Percentiles rank a stretch among this genome's conserved stretches.
These are phyloP conservation scores for Steinernema feltiae DNA, from an alignment of 1,140 invertebrate species.

Conservation along the genomic window DNA sequence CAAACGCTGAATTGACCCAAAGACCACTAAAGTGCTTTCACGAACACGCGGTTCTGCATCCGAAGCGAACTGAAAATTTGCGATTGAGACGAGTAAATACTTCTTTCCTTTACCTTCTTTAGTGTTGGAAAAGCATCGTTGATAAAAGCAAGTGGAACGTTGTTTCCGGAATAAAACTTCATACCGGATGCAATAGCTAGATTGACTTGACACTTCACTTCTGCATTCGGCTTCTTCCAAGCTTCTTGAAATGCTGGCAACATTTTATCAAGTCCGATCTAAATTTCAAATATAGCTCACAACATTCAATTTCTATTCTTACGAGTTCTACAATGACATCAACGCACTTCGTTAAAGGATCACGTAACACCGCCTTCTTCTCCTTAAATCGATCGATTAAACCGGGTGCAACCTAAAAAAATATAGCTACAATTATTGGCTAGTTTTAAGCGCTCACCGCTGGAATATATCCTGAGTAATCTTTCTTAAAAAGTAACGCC, in stretches of 20 bases:
- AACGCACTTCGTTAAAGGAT: slow-evolving; percentile 67
- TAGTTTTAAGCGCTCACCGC: too few species aligned
- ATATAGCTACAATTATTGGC: not conserved
- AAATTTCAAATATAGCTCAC: not conserved
- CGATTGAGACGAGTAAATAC: not conserved
- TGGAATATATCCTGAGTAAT: too few species aligned
- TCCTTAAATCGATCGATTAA: slow-evolving; percentile 93
- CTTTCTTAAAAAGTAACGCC: too few species aligned
- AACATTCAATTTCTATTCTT: slow-evolving; percentile 1
- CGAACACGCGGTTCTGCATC: not conserved
- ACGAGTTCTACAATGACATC: slow-evolving; percentile 71
- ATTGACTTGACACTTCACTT: not conserved
- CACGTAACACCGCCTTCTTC: slow-evolving; percentile 75
- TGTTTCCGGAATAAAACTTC: too few species aligned
- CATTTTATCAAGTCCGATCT: not conserved
- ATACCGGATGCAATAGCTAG: too few species aligned
- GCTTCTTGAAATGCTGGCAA: not conserved
- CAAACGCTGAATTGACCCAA: not conserved
- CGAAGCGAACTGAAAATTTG: not conserved
- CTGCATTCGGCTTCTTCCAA: not conserved
- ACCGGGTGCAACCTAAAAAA: slow-evolving; percentile 65
- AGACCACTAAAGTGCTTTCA: not conserved
- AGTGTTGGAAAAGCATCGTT: not conserved
- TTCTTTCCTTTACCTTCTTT: not conserved
- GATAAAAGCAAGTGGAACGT: not conserved